Evolutionary conservation across 2,888 invertebrate genomes (phyloP), one percentile per base, ranked within the genome.

Genomic region (Hymenopus coronatus): DNA sequence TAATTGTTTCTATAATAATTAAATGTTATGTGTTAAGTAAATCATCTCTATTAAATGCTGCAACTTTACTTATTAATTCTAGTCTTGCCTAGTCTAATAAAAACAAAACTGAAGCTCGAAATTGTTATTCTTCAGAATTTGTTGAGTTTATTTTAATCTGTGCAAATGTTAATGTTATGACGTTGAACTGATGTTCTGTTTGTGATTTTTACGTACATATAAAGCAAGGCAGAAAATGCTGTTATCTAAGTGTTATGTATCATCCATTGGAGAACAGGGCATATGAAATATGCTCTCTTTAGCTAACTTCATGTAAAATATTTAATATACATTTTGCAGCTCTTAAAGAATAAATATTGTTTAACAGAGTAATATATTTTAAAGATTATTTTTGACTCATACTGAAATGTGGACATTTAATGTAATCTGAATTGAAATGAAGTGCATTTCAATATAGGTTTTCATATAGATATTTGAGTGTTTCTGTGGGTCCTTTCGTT

Each of bases 71-170:
- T 46, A 85, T n/a, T 46, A 54, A 15, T 9, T 85, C 85, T 85
- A 85, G 85, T 85, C 85, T 85, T 27, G 33, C n/a, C 85, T 46
- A 85, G 54, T 85, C 85, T 85, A 40, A 85, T 54, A 40, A n/a
- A n/a, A 85, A 85, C 27, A 85, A 85, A 40, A 85, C 54, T 70
- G 54, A 20, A 25, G 54, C 54, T 20, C 54, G 20, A 70, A 70
- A 70, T 70, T 70, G 54, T 70, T 70, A 70, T 70, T 70, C 54
- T 70, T 70, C 54, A 70, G 54, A 70, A 70, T 70, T 70, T 70
- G 54, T 70, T 20, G 20, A 70, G 40, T 70, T 70, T 70, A 70
- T 70, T 70, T 70, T 70, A 25, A 70, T 70, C 54, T 70, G 54
- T 70, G 54, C 54, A 70, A 70, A 70, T 70, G 25, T 70, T 70